These are phyloP conservation scores for Pogonomyrmex barbatus DNA, from an alignment of 1,140 invertebrate species.

Conservation along the genomic window DNA sequence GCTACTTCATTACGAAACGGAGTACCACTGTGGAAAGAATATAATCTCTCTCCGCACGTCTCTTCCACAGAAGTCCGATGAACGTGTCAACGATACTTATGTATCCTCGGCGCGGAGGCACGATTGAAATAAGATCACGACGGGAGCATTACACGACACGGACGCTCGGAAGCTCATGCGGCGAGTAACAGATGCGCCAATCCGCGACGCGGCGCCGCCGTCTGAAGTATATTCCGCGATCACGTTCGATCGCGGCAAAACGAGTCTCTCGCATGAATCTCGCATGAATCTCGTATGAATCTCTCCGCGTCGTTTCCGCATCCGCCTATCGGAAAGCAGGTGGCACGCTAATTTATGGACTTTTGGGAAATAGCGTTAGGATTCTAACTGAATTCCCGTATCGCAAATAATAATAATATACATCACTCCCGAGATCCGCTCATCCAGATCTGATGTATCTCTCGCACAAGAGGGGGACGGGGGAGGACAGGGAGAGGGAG, in stretches of 20 bases:
- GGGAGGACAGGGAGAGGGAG: neutral
- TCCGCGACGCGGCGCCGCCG: constrained; percentile 35
- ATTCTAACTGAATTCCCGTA: constrained; percentile 43
- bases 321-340: constrained; percentile 61
- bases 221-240: constrained; percentile 49
- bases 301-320: constrained; percentile 37
- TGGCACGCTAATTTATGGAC: constrained; percentile 57
- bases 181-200: constrained; percentile 61
- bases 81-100: constrained; percentile 26
- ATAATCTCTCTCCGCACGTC: neutral
- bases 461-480: neutral
- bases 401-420: constrained; percentile 16
- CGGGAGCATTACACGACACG: constrained; percentile 37
- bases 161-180: neutral
- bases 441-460: constrained; percentile 39
- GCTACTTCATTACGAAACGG: neutral
- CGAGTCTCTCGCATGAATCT: constrained; percentile 48
- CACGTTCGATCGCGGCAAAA: constrained; percentile 52
- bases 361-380: constrained; percentile 5
- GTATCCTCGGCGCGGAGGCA: neutral
- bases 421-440: constrained; percentile 12
- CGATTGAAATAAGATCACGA: constrained; percentile 50
- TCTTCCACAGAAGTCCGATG: neutral
- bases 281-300: constrained; percentile 48
- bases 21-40: neutral